These are phyloP conservation scores for Sinocyclocheilus anshuiensis DNA, from an alignment of 2,113 vertebrate genomes.

Conservation along the genomic window DNA sequence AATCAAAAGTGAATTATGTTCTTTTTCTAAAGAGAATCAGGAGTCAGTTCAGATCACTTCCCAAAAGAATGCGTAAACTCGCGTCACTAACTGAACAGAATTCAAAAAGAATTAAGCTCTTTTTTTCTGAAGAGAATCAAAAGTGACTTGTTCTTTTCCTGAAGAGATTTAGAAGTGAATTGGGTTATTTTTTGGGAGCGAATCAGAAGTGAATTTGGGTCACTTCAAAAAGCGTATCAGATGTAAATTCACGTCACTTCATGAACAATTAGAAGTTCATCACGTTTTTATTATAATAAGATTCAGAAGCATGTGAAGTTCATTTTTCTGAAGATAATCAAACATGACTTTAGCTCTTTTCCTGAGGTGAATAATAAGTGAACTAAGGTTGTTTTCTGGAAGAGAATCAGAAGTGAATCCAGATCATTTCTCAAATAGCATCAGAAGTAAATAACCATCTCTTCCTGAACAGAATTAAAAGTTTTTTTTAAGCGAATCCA, in stretches of 20 bases:
- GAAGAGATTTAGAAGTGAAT: not conserved
- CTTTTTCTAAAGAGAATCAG: not conserved
- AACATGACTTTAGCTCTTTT: not conserved
- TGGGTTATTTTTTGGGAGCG: not conserved
- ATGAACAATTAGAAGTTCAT: not conserved
- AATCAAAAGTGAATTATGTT: not conserved
- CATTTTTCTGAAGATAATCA: not conserved
- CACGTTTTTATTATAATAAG: not conserved
- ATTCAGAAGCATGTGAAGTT: not conserved
- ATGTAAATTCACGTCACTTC: not conserved
- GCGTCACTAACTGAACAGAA: not conserved
- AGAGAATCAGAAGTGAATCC: not conserved
- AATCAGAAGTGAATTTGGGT: not conserved
- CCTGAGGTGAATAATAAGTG: not conserved
- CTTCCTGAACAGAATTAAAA: not conserved
- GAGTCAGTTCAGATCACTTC: not conserved
- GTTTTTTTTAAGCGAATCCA: not conserved
- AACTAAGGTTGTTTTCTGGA: not conserved
- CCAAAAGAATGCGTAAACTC: not conserved
- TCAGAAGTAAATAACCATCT: not conserved
- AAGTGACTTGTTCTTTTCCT: not conserved
- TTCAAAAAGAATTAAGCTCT: not conserved
- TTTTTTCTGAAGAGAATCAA: not conserved
- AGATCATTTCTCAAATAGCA: not conserved
- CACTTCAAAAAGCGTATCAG: not conserved